These are phyloP conservation scores for Tenebrosternarchus preto DNA, from an alignment of 2,113 vertebrate genomes.

Conservation along the genomic window DNA sequence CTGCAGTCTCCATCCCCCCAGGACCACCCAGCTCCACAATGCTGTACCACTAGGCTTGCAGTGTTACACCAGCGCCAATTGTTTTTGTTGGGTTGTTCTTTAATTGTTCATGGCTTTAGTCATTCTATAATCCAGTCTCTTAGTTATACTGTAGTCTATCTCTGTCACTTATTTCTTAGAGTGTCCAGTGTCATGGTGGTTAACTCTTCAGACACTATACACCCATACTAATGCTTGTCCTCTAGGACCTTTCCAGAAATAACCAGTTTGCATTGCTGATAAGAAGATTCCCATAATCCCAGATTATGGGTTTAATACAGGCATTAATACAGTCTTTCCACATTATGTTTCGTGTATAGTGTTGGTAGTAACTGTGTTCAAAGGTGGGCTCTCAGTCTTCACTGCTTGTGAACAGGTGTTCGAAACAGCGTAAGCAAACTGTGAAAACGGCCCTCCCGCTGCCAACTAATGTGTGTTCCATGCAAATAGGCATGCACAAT, in stretches of 20 bases:
- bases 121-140: neutral
- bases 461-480: conserved; percentile 2
- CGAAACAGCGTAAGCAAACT: too few relatives aligned
- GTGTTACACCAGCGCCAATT: neutral
- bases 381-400: neutral
- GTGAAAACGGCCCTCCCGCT: too few relatives aligned
- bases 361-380: neutral
- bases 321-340: too few relatives aligned
- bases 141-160: neutral
- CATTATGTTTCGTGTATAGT: too few relatives aligned
- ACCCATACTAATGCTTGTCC: conserved; percentile 27
- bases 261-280: conserved; percentile 63
- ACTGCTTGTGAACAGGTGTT: neutral
- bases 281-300: conserved; percentile 55
- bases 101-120: neutral
- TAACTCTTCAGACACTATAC: conserved; percentile 35
- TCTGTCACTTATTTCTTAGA: neutral
- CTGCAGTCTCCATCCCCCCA: neutral
- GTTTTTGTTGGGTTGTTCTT: neutral
- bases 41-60: neutral
- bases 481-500: neutral
- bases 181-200: conserved; percentile 29
- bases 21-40: neutral
- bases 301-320: conserved; percentile 51
- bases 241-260: conserved; percentile 63